These are phyloP conservation scores for Crypturellus tataupa DNA, from an alignment of 2,797 vertebrate genomes.

Conservation along the genomic window DNA sequence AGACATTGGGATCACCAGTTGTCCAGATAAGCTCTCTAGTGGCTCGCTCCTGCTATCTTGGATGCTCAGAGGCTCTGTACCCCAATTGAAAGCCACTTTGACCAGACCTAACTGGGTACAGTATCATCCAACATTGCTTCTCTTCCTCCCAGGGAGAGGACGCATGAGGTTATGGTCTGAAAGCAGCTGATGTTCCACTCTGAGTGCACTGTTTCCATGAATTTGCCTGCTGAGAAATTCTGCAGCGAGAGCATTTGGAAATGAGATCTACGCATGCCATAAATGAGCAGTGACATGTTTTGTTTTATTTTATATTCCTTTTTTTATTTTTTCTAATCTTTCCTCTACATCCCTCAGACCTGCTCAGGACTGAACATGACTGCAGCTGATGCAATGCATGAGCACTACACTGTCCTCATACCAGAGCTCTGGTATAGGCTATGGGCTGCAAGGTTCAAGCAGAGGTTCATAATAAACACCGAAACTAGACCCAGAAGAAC, in stretches of 20 bases:
- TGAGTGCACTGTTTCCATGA: fast-evolving
- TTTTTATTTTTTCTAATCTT: not conserved
- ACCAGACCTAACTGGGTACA: not conserved
- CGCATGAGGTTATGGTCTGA: fast-evolving
- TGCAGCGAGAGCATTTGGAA: not conserved
- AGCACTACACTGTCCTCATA: fast-evolving
- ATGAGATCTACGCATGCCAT: not conserved
- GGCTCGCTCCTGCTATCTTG: not conserved
- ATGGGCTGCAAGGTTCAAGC: not conserved
- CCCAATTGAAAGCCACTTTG: not conserved
- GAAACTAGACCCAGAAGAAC: not conserved
- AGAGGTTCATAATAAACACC: not conserved
- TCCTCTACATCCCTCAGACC: not conserved
- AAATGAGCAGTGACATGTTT: not conserved
- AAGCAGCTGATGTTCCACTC: not conserved
- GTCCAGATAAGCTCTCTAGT: not conserved
- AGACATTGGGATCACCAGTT: not conserved
- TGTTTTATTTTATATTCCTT: not conserved
- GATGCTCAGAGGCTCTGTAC: not conserved
- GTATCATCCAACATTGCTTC: fast-evolving
- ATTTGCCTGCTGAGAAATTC: not conserved
- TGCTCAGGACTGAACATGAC: not conserved
- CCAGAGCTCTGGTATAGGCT: not conserved
- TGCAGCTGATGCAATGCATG: fast-evolving
- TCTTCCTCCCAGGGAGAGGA: not conserved